Base-by-base conservation (phyloP, 2,113 vertebrate genomes). In the Hippocampus zosterae region DNA sequence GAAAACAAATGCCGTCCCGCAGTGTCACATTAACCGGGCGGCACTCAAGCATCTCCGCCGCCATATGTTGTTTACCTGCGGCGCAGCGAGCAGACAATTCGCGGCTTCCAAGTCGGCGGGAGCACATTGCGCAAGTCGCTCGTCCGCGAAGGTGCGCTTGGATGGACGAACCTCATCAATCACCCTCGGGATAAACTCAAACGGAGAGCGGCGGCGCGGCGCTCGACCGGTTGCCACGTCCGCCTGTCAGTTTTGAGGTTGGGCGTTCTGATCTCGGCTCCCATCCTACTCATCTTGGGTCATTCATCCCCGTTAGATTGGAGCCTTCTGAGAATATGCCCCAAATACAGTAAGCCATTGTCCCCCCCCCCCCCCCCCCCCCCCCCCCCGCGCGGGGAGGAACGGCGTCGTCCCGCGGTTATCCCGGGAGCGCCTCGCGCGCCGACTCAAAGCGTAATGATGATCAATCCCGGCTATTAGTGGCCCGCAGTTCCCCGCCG, bases 401-500 rank as follows among this genome's bases (percentile, higher is more conserved):
- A 74, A 56, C 33, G 18, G 11, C 60, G 70, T 67, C 65, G 67
- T 69, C 74, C 70, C 69, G 77, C 77, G 42, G 72, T 76, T 72
- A 68, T 75, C 75, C 71, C 50, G 16, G 21, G 18, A 71, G 78
- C 16, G 11, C 67, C 3, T 33, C 0, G 60, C 25, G 13, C 18
- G 15, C 72, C 81, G 87, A 84, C 76, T 88, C 85, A 76, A 84
- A 66, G 37, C n/a, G 64, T 90, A 87, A 88, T 87, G 82, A 88
- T 87, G 89, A 90, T 90, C 80, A 74, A 90, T 88, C 73, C 0
- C 23, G 21, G 77, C 73, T 29, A 88, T 88, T 84, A 88, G 74
- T 65, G 69, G 79, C 57, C 61, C 65, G 64, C 83, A 81, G 75
- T 81, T 85, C 75, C 80, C 81, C 84, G 83, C 85, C 84, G 81